These are phyloP conservation scores for Neria commutata DNA, from an alignment of 2,888 invertebrate species.

Conservation along the genomic window DNA sequence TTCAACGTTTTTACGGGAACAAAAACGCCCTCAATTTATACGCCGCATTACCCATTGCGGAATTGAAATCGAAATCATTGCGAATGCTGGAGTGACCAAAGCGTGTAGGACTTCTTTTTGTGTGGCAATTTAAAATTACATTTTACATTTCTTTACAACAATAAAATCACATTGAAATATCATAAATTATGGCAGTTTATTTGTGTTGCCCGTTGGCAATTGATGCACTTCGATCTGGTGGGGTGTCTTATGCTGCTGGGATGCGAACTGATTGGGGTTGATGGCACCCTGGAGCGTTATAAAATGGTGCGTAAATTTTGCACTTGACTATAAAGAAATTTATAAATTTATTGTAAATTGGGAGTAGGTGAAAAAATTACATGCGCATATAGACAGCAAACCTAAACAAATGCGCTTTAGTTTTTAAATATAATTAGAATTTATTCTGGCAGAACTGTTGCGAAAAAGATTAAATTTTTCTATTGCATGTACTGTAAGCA, in stretches of 20 bases:
- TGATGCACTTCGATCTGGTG: too few species aligned
- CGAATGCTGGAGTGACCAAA: too few species aligned
- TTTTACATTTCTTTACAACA: conserved; percentile 39
- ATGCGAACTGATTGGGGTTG: background rate
- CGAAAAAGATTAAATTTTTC: too few species aligned
- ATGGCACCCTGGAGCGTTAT: conserved; percentile 47
- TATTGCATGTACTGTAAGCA: too few species aligned
- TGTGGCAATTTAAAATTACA: conserved; percentile 40
- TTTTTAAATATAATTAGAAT: too few species aligned
- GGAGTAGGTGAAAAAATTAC: background rate
- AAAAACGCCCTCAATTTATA: conserved; percentile 41
- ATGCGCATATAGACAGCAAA: too few species aligned
- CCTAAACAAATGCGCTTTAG: too few species aligned
- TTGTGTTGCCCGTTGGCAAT: background rate
- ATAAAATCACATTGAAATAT: conserved; percentile 31
- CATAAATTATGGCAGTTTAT: conserved; percentile 29
- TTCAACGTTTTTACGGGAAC: background rate
- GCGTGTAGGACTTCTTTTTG: too few species aligned
- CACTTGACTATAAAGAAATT: conserved; percentile 10
- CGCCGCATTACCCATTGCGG: conserved; percentile 49
- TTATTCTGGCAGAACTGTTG: too few species aligned
- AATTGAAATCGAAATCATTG: conserved; percentile 48
- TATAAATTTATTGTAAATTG: conserved; percentile 7
- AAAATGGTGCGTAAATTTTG: conserved; percentile 29
- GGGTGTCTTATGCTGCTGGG: background rate